Base-by-base conservation (phyloP, 2,797 vertebrate species). In the Botia almorhae region DNA sequence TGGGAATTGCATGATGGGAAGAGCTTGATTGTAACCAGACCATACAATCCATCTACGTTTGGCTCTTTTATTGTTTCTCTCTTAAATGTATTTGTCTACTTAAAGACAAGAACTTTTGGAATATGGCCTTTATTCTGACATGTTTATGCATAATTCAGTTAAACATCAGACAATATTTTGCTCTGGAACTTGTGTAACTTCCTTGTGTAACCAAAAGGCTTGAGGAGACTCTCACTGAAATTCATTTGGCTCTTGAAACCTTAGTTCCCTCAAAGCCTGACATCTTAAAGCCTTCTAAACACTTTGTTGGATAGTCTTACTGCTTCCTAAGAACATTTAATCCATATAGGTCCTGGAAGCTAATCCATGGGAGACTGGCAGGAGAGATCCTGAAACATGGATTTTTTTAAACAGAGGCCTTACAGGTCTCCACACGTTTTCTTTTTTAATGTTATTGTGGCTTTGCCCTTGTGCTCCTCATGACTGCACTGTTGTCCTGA, bases 21-120 rank as follows among this genome's bases (percentile, higher is more conserved):
- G 90, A 90, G 89, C 60, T 74, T 96, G 95, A 97, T 96, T 94
- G 89, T 90, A 94, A 95, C 89, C 96, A 96, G 94, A 96, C 92
- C 88, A 89, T 91, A 80, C 55, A n/a, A 48, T 72, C 33, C 39
- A 71, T 61, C 50, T 65, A 65, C 76, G 68, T 73, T 51, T 82
- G 10, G 29, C 87, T 89, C 89, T 85, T 89, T 90, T 21, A 67
- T 33, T 65, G 55, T 81, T 68, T 82, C 70, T 67, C 48, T 69
- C 69, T 83, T 14, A 53, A 53, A 14, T 65, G 16, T 65, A 33
- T 74, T 73, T 61, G 14, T 69, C 73, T 81, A 74, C 74, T 8
- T 5, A 14, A 16, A 1, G 16, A 16, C 87, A 90, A 85, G 68
- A 7, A 50, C 74, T 87, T 88, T 88, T 95, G 92, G 92, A 90